Evolutionary conservation across 2,888 invertebrate species (phyloP).

Genomic region (Magallana nippona): DNA sequence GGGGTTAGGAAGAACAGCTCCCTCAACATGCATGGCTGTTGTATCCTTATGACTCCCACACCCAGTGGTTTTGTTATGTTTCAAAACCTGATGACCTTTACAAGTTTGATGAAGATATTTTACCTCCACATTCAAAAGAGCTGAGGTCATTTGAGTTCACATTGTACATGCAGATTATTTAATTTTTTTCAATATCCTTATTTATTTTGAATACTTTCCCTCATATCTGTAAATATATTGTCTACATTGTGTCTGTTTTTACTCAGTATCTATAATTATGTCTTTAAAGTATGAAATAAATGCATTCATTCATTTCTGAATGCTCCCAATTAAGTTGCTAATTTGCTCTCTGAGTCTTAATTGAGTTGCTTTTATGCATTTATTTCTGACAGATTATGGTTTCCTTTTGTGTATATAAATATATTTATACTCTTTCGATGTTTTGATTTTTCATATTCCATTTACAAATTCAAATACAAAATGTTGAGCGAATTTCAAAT

Average conservation of each 20-base stretch:
- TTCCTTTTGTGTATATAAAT: neutral
- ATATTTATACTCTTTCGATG: neutral
- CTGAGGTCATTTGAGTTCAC: neutral
- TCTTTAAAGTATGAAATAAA: too few species aligned
- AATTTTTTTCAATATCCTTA: neutral
- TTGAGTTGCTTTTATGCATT: neutral
- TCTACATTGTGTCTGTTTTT: too few species aligned
- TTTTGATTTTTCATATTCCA: neutral
- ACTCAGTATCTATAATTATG: too few species aligned
- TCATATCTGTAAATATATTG: too few species aligned
- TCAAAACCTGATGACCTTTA: neutral
- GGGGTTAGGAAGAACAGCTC: constrained; percentile 66
- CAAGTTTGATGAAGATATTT: neutral
- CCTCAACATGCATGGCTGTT: neutral
- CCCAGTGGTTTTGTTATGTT: constrained; percentile 4
- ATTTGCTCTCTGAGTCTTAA: too few species aligned
- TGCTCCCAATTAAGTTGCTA: too few species aligned
- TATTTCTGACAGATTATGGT: neutral
- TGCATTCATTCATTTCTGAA: too few species aligned
- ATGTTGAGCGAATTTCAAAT: neutral
- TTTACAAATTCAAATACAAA: neutral
- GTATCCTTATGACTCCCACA: neutral
- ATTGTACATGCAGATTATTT: neutral
- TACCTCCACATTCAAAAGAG: constrained; percentile 7
- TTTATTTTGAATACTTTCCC: neutral